Evolutionary conservation across 2,888 invertebrate species (phyloP).

Genomic region (Platypus cylindrus): DNA sequence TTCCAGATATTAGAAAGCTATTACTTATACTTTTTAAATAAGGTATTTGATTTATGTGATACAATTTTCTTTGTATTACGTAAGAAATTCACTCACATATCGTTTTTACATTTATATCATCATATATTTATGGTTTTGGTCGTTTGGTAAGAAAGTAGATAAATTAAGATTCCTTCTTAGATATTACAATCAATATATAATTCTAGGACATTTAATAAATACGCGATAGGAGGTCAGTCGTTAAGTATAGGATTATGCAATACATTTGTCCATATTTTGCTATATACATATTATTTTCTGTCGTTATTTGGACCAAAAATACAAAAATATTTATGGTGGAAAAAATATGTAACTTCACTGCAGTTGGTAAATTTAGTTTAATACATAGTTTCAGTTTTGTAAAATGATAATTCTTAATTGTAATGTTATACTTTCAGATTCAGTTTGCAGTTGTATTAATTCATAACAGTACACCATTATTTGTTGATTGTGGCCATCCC

Average conservation of each 20-base stretch:
- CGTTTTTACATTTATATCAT: not conserved
- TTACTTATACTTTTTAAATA: not conserved
- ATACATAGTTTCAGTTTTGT: not conserved
- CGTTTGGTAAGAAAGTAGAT: not conserved
- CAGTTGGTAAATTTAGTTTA: not conserved
- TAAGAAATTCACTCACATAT: not conserved
- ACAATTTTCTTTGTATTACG: not conserved
- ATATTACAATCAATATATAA: too few species aligned
- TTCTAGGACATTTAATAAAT: not conserved
- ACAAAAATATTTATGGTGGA: constrained; percentile 7
- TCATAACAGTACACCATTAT: not conserved
- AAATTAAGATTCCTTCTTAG: too few species aligned
- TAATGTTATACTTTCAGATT: not conserved
- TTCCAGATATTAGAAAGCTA: too few species aligned
- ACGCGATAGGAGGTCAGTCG: not conserved
- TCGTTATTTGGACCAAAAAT: constrained; percentile 9
- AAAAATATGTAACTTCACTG: not conserved
- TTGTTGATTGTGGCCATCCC: not conserved
- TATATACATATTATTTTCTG: constrained; percentile 12
- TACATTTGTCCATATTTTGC: constrained; percentile 42
- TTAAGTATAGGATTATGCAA: not conserved
- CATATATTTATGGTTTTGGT: not conserved
- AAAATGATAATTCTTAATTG: not conserved
- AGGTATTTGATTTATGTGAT: not conserved
- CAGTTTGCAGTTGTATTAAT: not conserved